Evolutionary conservation across 2,113 vertebrate genomes (phyloP).

Genomic region (Eulemur rufifrons): DNA sequence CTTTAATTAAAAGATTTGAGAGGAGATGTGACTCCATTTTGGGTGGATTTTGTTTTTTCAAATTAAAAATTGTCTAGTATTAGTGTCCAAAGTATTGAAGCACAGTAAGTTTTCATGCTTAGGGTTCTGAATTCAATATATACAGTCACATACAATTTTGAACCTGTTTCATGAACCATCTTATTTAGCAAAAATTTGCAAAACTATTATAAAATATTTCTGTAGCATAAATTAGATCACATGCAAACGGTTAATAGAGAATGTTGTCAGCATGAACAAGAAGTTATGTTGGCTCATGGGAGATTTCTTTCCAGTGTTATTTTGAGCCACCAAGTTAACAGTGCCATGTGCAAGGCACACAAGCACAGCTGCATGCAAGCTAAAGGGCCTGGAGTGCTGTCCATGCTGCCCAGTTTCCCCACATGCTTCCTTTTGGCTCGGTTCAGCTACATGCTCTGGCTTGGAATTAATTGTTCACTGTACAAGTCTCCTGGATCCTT

Average conservation of each 20-base stretch:
- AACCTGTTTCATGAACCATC: background rate
- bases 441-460: background rate
- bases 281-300: background rate
- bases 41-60: slow-evolving; percentile 36
- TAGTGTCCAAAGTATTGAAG: slow-evolving; percentile 50
- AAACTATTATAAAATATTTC: background rate
- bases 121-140: slow-evolving; percentile 40
- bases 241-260: background rate
- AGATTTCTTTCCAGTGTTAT: background rate
- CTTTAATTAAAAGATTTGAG: slow-evolving; percentile 83
- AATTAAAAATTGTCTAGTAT: slow-evolving; percentile 54
- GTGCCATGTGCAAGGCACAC: too few species aligned
- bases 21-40: slow-evolving; percentile 71
- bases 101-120: slow-evolving; percentile 44
- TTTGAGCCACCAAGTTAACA: background rate
- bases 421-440: background rate
- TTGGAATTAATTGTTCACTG: background rate
- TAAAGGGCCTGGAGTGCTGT: background rate
- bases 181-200: background rate
- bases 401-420: accelerated
- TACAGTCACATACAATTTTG: background rate
- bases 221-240: background rate
- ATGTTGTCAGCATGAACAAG: background rate
- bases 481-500: background rate
- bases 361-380: background rate